These are phyloP conservation scores for Drosophila suzukii DNA, from an alignment of 1,140 invertebrate genomes.

Conservation along the genomic window DNA sequence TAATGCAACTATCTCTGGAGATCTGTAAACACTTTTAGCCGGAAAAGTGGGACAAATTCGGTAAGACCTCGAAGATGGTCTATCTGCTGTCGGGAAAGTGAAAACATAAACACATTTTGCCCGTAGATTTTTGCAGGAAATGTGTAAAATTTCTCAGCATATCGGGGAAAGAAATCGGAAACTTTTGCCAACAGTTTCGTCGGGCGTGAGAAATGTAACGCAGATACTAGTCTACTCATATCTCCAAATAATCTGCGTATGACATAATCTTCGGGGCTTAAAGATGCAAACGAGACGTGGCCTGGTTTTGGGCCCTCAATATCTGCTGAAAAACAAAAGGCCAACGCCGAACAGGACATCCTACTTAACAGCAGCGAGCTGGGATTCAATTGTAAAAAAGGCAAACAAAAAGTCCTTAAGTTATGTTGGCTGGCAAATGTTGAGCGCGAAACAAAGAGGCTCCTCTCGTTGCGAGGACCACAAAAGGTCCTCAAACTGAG, in stretches of 20 bases:
- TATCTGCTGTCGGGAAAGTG: constrained; percentile 54
- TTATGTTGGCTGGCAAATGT: constrained; percentile 76
- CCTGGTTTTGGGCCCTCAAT: constrained; percentile 19
- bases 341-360: constrained; percentile 71
- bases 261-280: constrained; percentile 74
- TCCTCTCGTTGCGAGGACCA: constrained; percentile 19
- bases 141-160: constrained; percentile 61
- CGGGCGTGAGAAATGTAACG: constrained; percentile 79
- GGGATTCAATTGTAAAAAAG: constrained; percentile 74
- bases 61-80: constrained; percentile 28
- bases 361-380: constrained; percentile 56
- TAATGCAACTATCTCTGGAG: constrained; percentile 49
- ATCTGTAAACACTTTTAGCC: constrained; percentile 48
- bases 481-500: constrained; percentile 36
- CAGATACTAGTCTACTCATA: constrained; percentile 37
- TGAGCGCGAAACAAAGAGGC: constrained; percentile 56
- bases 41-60: constrained; percentile 41
- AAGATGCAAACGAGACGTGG: constrained; percentile 71
- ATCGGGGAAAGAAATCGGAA: constrained; percentile 68
- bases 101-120: constrained; percentile 65
- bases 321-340: constrained; percentile 30
- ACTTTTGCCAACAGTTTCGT: constrained; percentile 31
- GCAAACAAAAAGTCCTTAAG: constrained; percentile 84
- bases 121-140: constrained; percentile 58
- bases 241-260: constrained; percentile 62